A percentile compares a stretch with the other conserved stretches of the same genome.
These are phyloP conservation scores for Carassius auratus DNA, from an alignment of 2,113 vertebrate genomes.

Conservation along the genomic window DNA sequence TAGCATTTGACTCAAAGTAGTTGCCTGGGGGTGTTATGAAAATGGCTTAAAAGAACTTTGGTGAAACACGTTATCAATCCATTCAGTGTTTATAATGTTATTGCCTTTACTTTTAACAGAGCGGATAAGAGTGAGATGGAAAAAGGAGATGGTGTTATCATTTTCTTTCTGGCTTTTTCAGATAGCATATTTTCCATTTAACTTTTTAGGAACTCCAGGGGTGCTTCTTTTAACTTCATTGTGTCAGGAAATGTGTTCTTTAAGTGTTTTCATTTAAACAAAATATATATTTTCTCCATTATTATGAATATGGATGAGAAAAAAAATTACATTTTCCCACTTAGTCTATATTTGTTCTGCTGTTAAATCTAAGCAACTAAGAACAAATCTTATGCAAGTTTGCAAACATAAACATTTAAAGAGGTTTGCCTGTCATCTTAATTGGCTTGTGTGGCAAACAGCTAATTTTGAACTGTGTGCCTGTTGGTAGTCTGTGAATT, in stretches of 20 bases:
- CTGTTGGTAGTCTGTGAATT: neutral
- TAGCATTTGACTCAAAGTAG: neutral
- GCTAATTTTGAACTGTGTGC: neutral
- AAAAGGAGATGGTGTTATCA: constrained; percentile 11
- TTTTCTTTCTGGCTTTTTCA: neutral
- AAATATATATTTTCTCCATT: neutral
- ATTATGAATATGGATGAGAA: constrained; percentile 41
- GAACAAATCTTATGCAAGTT: constrained; percentile 12
- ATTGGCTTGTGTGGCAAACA: neutral
- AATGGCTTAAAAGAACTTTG: neutral
- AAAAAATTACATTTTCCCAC: constrained; percentile 22
- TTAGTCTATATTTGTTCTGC: constrained; percentile 26
- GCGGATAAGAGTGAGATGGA: neutral
- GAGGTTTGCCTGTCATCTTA: neutral
- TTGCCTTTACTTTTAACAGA: neutral
- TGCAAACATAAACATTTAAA: constrained; percentile 4
- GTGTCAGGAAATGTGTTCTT: neutral
- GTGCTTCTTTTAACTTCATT: neutral
- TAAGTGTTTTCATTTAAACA: neutral
- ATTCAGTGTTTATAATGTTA: neutral
- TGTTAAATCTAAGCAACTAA: constrained; percentile 26
- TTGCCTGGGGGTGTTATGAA: neutral
- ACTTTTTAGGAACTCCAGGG: neutral
- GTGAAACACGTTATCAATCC: neutral
- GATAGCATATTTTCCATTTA: constrained; percentile 2